Conservation (phyloP, 2,797 vertebrate species). For the Ctenopoma kingsleyae region DNA sequence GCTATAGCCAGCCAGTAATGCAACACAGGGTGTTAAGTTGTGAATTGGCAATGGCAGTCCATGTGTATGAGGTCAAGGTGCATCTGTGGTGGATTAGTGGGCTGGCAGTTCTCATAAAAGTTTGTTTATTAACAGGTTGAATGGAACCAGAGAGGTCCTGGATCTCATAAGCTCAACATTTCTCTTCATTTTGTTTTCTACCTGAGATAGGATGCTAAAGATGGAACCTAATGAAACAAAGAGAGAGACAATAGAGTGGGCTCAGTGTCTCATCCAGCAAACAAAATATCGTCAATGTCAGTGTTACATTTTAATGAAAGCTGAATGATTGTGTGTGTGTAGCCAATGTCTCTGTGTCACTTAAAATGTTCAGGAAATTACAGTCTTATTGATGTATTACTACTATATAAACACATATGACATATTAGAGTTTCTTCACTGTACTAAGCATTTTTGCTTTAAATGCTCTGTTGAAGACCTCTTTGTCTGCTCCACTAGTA, state of each 20-base stretch:
- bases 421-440: neutral
- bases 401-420: neutral
- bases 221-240: no score
- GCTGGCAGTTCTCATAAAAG: constrained; percentile 49
- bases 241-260: neutral
- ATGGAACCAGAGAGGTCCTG: constrained; percentile 16
- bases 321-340: neutral
- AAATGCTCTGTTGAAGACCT: neutral
- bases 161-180: neutral
- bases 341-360: no score
- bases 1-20: constrained; percentile 25
- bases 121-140: constrained; percentile 50
- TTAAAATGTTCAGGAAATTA: neutral
- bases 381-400: neutral
- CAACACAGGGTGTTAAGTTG: constrained; percentile 23
- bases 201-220: no score
- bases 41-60: constrained; percentile 26
- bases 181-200: neutral
- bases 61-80: constrained; percentile 49
- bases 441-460: neutral
- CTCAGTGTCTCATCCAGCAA: neutral
- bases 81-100: constrained; percentile 58
- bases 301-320: neutral
- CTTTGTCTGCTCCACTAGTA: neutral
- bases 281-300: neutral